A percentile compares a stretch with the other conserved stretches of the same genome.
These are phyloP conservation scores for Dromiciops gliroides DNA, from an alignment of 2,113 vertebrate genomes.

Conservation along the genomic window DNA sequence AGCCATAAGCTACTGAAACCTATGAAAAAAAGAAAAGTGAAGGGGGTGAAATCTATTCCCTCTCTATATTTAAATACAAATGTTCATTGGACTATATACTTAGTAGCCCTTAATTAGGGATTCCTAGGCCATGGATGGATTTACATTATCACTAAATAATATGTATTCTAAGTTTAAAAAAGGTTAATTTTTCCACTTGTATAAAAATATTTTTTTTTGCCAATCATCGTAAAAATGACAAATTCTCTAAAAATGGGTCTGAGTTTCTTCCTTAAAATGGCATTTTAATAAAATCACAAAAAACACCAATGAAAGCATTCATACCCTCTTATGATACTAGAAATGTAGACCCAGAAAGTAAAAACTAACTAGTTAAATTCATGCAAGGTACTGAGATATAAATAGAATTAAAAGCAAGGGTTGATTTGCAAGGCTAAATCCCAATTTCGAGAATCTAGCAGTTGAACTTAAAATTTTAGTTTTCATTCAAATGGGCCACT, in stretches of 20 bases:
- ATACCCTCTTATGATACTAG: background rate
- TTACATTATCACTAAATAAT: constrained; percentile 11
- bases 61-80: background rate
- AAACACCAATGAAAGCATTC: background rate
- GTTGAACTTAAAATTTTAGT: constrained; percentile 19
- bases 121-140: background rate
- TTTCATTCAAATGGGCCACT: background rate
- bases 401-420: background rate
- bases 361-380: constrained; percentile 28
- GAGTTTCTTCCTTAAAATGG: background rate
- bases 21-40: too few species aligned
- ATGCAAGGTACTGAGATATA: background rate
- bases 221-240: background rate
- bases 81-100: background rate
- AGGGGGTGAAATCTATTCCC: background rate
- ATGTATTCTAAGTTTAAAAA: constrained; percentile 1
- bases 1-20: background rate
- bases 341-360: constrained; percentile 11
- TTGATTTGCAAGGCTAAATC: background rate
- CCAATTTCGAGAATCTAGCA: background rate
- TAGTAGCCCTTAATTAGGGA: background rate
- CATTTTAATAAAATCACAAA: constrained; percentile 12
- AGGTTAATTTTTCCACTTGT: background rate
- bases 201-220: constrained; percentile 4
- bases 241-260: background rate